A percentile compares a stretch with the other conserved stretches of the same genome.
Evolutionary conservation across 2,113 vertebrate species (phyloP).

Genomic region (Equus quagga): DNA sequence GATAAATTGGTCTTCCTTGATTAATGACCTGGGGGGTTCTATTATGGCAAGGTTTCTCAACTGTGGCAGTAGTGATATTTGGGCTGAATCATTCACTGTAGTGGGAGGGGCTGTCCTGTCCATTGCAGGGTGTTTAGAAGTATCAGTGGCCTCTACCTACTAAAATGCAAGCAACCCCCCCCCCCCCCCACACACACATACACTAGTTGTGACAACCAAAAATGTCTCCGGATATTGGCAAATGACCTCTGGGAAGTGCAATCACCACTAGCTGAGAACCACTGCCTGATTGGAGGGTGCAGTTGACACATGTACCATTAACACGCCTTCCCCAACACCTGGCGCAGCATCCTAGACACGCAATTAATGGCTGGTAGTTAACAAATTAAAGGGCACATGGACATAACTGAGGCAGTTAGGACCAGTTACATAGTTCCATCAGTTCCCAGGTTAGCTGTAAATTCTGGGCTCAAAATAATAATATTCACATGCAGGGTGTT

Average conservation of each 20-base stretch:
- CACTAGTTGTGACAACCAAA: background rate
- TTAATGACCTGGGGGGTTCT: background rate
- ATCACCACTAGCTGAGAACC: background rate
- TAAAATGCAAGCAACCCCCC: too few relatives aligned
- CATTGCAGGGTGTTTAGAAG: too few relatives aligned
- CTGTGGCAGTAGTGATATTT: too few relatives aligned
- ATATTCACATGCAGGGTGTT: background rate
- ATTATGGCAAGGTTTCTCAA: rapidly evolving
- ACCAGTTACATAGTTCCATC: rapidly evolving
- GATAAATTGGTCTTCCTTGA: background rate
- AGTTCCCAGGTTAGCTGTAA: too few relatives aligned
- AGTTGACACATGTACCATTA: rapidly evolving
- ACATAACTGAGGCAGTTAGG: rapidly evolving
- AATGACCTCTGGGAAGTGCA: rapidly evolving
- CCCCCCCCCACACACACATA: too few relatives aligned
- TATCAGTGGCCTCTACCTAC: too few relatives aligned
- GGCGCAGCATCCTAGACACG: rapidly evolving
- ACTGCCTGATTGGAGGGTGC: rapidly evolving
- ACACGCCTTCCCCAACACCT: too few relatives aligned
- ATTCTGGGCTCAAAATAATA: background rate
- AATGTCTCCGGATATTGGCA: background rate
- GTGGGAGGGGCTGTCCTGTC: too few relatives aligned
- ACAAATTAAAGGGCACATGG: background rate
- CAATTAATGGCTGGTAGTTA: too few relatives aligned
- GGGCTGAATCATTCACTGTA: background rate